Conservation (phyloP, 2,888 invertebrate species). For the Ctena decussata region DNA sequence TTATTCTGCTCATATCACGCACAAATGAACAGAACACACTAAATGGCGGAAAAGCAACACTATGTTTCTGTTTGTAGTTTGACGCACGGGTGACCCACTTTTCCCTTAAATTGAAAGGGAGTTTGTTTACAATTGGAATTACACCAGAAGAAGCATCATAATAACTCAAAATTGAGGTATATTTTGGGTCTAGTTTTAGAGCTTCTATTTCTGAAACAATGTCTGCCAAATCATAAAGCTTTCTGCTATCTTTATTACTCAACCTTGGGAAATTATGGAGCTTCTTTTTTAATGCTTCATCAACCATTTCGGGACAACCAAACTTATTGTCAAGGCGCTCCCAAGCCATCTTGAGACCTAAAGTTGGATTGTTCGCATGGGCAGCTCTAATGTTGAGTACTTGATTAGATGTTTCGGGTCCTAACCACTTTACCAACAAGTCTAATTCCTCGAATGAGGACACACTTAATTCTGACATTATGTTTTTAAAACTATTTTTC, state of each 20-base stretch:
- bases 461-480: not conserved
- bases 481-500: slow-evolving; percentile 5
- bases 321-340: slow-evolving; percentile 38
- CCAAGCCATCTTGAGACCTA: slow-evolving; percentile 32
- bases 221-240: slow-evolving; percentile 20
- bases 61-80: slow-evolving; percentile 5
- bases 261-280: slow-evolving; percentile 25
- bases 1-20: not conserved
- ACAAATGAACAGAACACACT: slow-evolving; percentile 11
- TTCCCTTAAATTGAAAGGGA: slow-evolving; percentile 20
- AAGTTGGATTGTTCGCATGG: slow-evolving; percentile 7
- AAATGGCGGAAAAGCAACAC: slow-evolving; percentile 28
- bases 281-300: slow-evolving; percentile 14
- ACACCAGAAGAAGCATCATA: slow-evolving; percentile 26
- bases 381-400: slow-evolving; percentile 43
- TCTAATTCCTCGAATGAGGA: slow-evolving; percentile 34
- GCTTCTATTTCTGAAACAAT: slow-evolving; percentile 21
- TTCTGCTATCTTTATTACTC: slow-evolving; percentile 3
- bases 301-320: slow-evolving; percentile 40
- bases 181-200: slow-evolving; percentile 17
- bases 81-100: slow-evolving; percentile 15
- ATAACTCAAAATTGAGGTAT: slow-evolving; percentile 10
- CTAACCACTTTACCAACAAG: slow-evolving; percentile 49
- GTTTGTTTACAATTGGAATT: slow-evolving; percentile 20
- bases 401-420: slow-evolving; percentile 18